Percentiles rank a stretch among this genome's conserved stretches.
phyloP scores from a whole-genome alignment of 1,140 invertebrate genomes.

The Fragariocoptes setiger region DNA sequence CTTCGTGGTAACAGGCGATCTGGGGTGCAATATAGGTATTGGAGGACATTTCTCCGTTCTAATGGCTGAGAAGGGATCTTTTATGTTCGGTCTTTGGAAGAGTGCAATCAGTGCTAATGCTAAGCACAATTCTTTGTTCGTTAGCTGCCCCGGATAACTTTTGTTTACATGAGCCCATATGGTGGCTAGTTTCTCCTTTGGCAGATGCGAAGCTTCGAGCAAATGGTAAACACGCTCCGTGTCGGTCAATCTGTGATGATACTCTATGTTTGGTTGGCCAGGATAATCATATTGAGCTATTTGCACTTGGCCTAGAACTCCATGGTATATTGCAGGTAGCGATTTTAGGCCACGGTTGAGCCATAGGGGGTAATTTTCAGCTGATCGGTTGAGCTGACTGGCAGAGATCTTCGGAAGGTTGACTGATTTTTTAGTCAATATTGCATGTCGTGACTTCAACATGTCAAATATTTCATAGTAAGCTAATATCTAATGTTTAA shows the following conservation, averaged over 20 bases:
- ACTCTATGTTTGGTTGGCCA: not conserved
- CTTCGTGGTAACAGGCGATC: too few species aligned
- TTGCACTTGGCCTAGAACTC: not conserved
- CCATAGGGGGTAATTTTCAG: not conserved
- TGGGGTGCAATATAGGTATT: constrained; percentile 2
- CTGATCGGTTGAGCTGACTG: not conserved
- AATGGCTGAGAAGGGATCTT: not conserved
- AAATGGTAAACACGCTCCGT: constrained; percentile 27
- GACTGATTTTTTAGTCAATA: too few species aligned
- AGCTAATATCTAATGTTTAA: too few species aligned
- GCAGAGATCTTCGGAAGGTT: not conserved
- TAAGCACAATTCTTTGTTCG: constrained; percentile 25
- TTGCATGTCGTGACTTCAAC: too few species aligned
- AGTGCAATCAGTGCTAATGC: constrained; percentile 27
- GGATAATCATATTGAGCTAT: not conserved
- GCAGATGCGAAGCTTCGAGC: constrained; percentile 25
- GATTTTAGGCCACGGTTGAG: not conserved
- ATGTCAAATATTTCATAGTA: too few species aligned
- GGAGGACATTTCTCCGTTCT: not conserved
- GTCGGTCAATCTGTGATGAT: constrained; percentile 13
- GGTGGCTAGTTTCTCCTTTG: constrained; percentile 25
- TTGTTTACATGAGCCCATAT: constrained; percentile 30
- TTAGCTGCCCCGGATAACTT: constrained; percentile 25
- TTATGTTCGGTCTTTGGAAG: constrained; percentile 22
- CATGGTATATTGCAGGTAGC: not conserved